Evolutionary conservation across 2,797 vertebrate species (phyloP), one percentile per base, ranked within the genome.

Genomic region (Adrianichthys oophorus): DNA sequence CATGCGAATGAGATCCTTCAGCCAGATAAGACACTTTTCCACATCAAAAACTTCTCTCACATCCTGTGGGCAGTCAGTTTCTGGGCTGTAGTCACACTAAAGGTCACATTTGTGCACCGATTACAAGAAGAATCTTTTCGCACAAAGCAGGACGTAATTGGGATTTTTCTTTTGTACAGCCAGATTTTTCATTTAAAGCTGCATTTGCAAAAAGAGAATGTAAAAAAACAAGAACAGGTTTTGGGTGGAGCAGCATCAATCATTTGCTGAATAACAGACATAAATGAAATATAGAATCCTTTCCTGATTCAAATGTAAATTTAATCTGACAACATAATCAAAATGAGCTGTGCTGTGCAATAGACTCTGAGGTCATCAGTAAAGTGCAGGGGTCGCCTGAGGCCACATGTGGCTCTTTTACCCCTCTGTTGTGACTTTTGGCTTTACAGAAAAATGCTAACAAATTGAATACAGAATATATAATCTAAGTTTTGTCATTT

Each of bases 101-200:
- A 92, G 87, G 88, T 92, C 88, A 87, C 59, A 82, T 84, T 85
- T 85, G 82, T 83, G 69, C 79, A 75, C 59, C 72, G 83, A 74
- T 87, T 80, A 82, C 72, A 78, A 74, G 70, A 72, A 65, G 71
- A 80, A 71, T 81, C 58, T 82, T 81, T 83, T 71, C 55, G 57
- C 52, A 51, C 44, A 66, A 72, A 76, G 70, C 65, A 62, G 46
- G 53, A 81, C 63, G 19, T 52, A 37, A 75, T 76, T 48, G 41
- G 62, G 64, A 72, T 79, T 63, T 52, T 68, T 55, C 62, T 65
- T 59, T 56, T 70, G 72, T 78, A 83, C 60, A 57, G 70, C n/a
- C 23, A 37, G 19, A 50, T 62, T 59, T 52, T 53, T 59, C 41
- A 58, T 32, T 48, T 21, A 42, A 45, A 32, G 32, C 41, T 68